Percentiles rank a stretch among this genome's conserved stretches.
Conservation (phyloP, 2,888 invertebrate species). For the Rutpela maculata region DNA sequence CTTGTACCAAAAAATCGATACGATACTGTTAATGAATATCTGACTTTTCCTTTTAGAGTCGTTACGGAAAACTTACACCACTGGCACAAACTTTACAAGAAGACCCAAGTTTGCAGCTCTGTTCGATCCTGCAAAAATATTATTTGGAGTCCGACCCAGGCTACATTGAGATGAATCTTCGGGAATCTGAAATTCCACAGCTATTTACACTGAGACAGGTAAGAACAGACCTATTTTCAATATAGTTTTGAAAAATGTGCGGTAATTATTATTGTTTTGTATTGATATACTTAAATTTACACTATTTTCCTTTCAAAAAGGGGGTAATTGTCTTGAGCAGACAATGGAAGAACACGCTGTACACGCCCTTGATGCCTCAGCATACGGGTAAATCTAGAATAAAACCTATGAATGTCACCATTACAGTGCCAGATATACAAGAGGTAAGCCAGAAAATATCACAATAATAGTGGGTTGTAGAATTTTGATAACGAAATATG, state of each 20-base stretch:
- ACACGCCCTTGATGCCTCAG: slow-evolving; percentile 89
- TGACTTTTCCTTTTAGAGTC: slow-evolving; percentile 80
- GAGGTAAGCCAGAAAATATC: slow-evolving; percentile 77
- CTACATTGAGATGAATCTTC: slow-evolving; percentile 88
- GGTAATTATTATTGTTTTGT: neutral
- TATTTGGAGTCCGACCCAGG: slow-evolving; percentile 86
- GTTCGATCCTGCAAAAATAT: slow-evolving; percentile 90
- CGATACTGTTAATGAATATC: neutral
- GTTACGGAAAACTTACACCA: slow-evolving; percentile 91
- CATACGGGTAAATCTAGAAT: slow-evolving; percentile 92
- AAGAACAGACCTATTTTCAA: slow-evolving; percentile 1
- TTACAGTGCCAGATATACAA: slow-evolving; percentile 88
- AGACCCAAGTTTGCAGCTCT: slow-evolving; percentile 96
- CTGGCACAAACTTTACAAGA: slow-evolving; percentile 93
- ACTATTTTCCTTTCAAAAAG: slow-evolving; percentile 72
- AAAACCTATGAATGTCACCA: slow-evolving; percentile 91
- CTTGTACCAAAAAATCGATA: neutral
- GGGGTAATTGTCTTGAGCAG: slow-evolving; percentile 97
- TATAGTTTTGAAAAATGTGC: neutral
- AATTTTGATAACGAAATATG: neutral
- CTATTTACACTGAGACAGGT: slow-evolving; percentile 92
- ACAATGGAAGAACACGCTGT: slow-evolving; percentile 97
- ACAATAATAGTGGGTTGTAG: neutral
- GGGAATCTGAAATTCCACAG: slow-evolving; percentile 89
- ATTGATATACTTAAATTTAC: neutral